Conservation (phyloP, 2,113 vertebrate species). For the Platanista minor region DNA sequence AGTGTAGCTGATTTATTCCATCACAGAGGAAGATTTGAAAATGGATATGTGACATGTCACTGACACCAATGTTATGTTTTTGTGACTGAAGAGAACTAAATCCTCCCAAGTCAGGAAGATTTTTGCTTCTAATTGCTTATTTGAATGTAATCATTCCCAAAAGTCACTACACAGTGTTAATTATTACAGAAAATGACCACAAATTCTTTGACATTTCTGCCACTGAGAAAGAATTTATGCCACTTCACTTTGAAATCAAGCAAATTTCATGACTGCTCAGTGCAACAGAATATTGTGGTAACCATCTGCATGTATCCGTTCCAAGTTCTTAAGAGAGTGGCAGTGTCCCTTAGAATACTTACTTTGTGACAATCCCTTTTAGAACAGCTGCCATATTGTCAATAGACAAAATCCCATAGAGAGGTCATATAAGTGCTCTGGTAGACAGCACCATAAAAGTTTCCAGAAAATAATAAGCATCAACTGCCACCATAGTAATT, state of each 20-base stretch:
- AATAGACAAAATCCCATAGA: background rate
- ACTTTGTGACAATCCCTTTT: background rate
- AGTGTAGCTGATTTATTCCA: background rate
- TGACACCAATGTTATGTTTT: background rate
- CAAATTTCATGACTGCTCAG: background rate
- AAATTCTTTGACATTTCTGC: background rate
- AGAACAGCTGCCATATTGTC: background rate
- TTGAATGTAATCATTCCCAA: background rate
- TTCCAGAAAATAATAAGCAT: background rate
- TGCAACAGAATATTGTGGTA: background rate
- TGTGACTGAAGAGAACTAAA: background rate
- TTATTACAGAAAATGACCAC: background rate
- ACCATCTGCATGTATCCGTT: background rate
- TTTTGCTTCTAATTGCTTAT: background rate
- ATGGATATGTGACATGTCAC: background rate
- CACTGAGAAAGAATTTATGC: background rate
- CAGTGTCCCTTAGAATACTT: background rate
- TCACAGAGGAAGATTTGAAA: background rate
- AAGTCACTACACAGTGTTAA: background rate
- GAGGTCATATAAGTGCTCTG: background rate
- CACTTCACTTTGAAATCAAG: background rate
- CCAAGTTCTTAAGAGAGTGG: background rate
- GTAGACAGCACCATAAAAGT: background rate
- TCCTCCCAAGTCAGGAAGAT: background rate
- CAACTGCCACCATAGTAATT: background rate